Evolutionary conservation across 2,797 vertebrate species (phyloP), one percentile per base, ranked within the genome.

Genomic region (Xenentodon cancila): DNA sequence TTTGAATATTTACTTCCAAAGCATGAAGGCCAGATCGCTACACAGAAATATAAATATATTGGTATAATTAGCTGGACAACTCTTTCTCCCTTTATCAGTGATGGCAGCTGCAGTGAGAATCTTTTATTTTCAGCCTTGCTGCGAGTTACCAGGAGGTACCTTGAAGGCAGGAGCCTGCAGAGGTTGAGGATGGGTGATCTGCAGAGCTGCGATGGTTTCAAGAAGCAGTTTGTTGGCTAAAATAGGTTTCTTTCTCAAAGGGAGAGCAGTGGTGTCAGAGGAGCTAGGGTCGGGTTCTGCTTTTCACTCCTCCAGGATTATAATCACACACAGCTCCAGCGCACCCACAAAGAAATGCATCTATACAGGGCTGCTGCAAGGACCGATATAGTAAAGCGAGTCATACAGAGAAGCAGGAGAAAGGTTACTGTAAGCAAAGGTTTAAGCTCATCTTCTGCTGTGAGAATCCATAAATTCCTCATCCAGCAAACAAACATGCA

Each of bases 61-160:
- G 21, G 64, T 43, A 54, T 57, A 58, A 25, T 25, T 25, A 5
- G 25, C 25, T 25, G 25, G 3, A 5, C 25, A 25, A 5, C 25
- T 25, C 25, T 54, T 66, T 61, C 69, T 82, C 42, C 42, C 46
- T 62, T 73, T 71, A 63, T 81, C 62, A 63, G 61, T 70, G 69
- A 69, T 27, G 48, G 53, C 18, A 44, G 52, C 19, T 0, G 37
- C 60, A 44, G 69, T 47, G 20, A 13, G 42, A 44, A 21, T 21
- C 61, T 84, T 34, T 60, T 52, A 19, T 64, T 65, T 70, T 68
- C 52, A 59, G 48, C 55, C 40, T 50, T 45, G 40, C 56, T 64
- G 57, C 9, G 19, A 50, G 51, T 68, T 76, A 77, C 81, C 84
- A 80, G 82, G 74, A 73, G 60, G 84, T 81, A 70, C 50, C 18